Conservation (phyloP, 2,797 vertebrate genomes). For the Pyrrhura leucotis region DNA sequence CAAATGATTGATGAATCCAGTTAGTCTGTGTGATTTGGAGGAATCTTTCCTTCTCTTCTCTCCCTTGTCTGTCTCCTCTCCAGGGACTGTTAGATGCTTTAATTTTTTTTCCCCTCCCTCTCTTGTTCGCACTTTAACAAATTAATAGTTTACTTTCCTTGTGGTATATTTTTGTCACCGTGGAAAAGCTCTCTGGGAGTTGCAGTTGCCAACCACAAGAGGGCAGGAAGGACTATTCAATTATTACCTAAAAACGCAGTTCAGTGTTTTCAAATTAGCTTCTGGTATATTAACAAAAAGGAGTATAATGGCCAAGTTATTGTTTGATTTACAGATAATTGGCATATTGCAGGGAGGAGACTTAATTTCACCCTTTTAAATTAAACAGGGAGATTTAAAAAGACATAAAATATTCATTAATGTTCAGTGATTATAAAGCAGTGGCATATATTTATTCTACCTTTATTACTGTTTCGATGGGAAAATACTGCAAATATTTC, state of each 20-base stretch:
- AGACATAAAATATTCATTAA: constrained; percentile 95
- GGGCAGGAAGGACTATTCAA: constrained; percentile 82
- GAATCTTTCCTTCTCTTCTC: neutral
- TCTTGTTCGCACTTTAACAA: constrained; percentile 37
- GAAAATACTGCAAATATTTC: constrained; percentile 89
- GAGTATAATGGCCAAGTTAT: constrained; percentile 90
- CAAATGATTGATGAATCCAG: neutral
- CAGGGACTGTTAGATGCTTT: neutral
- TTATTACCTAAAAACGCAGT: constrained; percentile 74
- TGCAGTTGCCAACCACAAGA: constrained; percentile 77
- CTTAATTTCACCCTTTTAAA: constrained; percentile 91
- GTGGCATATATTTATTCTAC: constrained; percentile 84
- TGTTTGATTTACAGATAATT: constrained; percentile 96
- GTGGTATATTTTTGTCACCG: neutral
- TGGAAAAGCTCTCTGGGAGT: constrained; percentile 48
- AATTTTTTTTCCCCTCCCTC: neutral
- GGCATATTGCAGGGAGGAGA: constrained; percentile 86
- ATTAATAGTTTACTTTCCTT: constrained; percentile 44
- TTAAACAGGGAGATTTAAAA: constrained; percentile 94
- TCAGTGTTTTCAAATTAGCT: constrained; percentile 84
- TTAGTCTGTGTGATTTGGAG: neutral
- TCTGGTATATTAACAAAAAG: constrained; percentile 87
- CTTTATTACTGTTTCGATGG: constrained; percentile 89
- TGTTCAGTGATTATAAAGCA: constrained; percentile 86
- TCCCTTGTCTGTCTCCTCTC: neutral